Evolutionary conservation across 2,797 vertebrate genomes (phyloP).

Genomic region (Gobionotothen gibberifrons): DNA sequence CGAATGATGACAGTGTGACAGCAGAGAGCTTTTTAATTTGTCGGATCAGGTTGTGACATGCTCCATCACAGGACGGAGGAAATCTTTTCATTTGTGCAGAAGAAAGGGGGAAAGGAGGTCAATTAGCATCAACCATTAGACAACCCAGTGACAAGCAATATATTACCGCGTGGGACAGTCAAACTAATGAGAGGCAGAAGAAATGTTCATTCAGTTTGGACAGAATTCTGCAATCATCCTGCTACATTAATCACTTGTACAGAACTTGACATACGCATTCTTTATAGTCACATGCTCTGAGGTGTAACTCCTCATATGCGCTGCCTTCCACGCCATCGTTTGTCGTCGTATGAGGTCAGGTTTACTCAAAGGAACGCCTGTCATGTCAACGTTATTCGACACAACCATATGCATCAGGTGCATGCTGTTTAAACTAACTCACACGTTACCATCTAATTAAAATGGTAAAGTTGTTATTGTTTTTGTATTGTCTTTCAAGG

Average conservation of each 20-base stretch:
- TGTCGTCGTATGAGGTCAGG: constrained; percentile 59
- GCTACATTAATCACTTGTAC: constrained; percentile 72
- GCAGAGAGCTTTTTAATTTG: constrained; percentile 88
- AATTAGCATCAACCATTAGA: constrained; percentile 89
- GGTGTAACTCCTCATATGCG: constrained; percentile 30
- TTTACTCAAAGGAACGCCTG: constrained; percentile 63
- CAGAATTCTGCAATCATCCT: constrained; percentile 68
- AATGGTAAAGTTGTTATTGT: not conserved
- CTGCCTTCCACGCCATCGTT: constrained; percentile 34
- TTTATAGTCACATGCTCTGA: constrained; percentile 49
- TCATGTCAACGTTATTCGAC: constrained; percentile 54
- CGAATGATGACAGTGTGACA: constrained; percentile 85
- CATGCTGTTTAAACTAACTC: constrained; percentile 4
- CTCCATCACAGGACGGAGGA: constrained; percentile 82
- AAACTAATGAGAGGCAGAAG: constrained; percentile 83
- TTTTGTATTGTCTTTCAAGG: not conserved
- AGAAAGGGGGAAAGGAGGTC: constrained; percentile 84
- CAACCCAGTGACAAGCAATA: constrained; percentile 85
- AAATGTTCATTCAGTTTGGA: constrained; percentile 77
- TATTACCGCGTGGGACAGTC: constrained; percentile 83
- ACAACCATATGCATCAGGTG: constrained; percentile 19
- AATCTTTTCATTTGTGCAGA: constrained; percentile 87
- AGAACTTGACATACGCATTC: constrained; percentile 65
- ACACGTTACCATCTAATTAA: not conserved
- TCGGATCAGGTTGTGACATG: constrained; percentile 87